Base-by-base conservation (phyloP, 2,797 vertebrate species). In the Hephaestus fuliginosus region DNA sequence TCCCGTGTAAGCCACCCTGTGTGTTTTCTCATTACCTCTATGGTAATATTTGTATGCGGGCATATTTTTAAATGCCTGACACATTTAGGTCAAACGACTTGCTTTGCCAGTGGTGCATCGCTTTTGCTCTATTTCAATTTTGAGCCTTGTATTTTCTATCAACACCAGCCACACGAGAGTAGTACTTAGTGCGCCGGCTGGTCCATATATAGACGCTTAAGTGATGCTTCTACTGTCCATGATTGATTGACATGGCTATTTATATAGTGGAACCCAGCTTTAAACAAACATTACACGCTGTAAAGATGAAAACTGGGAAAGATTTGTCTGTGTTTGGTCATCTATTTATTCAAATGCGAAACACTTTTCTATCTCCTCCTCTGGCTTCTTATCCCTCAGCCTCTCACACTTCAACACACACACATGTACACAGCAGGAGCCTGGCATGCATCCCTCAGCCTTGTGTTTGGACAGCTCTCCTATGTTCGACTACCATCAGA, bases 381-480 rank as follows among this genome's bases (percentile, higher is more conserved):
- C 53, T n/a, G 11, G 11, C 18, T 18, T 79, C 46, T 69, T 20
- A 36, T 77, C 41, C 53, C 53, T 64, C 48, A 10, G 12, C 28
- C 30, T 68, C 43, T 11, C 61, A 49, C 53, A 62, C 66, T n/a
- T 41, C 58, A 70, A 57, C 60, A 57, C 60, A 70, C 71, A 68
- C 17, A 78, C 25, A 82, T 4, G 30, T 33, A 33, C 53, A 62
- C 81, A 81, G 53, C 18, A 28, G 83, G 74, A 75, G 79, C 86
- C 88, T 88, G 89, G 84, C 77, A 70, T 73, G 77, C 55, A 66
- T 87, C 85, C 69, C 68, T 75, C 65, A 51, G 68, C 64, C 64
- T 48, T 62, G 80, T 88, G 88, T 93, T 93, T 93, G 78, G 88
- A 91, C 89, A 86, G 85, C 70, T 90, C 82, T 91, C 75, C 61